These are phyloP conservation scores for Drosophila pandora DNA, from an alignment of 1,140 invertebrate genomes.

Conservation along the genomic window DNA sequence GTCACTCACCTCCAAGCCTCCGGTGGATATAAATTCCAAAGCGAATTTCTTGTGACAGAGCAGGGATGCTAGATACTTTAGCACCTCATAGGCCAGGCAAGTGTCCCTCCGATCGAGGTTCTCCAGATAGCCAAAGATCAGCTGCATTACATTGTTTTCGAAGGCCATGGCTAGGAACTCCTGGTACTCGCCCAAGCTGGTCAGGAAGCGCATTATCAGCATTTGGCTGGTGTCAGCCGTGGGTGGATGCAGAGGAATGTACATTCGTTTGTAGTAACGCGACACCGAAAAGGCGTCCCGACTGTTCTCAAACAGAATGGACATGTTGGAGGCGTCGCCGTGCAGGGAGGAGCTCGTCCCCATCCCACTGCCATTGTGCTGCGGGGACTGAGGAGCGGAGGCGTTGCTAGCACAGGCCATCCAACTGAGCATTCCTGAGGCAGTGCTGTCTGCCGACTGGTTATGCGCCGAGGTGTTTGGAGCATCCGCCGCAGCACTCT, in stretches of 20 bases:
- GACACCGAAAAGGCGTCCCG: constrained; percentile 68
- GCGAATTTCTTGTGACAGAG: constrained; percentile 99
- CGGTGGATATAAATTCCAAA: constrained; percentile 95
- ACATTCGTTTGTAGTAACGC: constrained; percentile 75
- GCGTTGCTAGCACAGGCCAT: constrained; percentile 52
- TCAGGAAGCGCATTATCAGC: constrained; percentile 95
- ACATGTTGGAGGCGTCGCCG: constrained; percentile 71
- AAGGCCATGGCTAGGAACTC: constrained; percentile 97
- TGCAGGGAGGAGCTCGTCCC: constrained; percentile 16
- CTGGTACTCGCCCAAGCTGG: constrained; percentile 98
- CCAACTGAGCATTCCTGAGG: constrained; percentile 60
- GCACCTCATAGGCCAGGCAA: constrained; percentile 96
- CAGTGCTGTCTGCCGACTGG: constrained; percentile 26
- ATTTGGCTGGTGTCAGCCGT: constrained; percentile 94
- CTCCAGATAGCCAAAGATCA: constrained; percentile 96
- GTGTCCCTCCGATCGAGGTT: constrained; percentile 94
- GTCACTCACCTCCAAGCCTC: constrained; percentile 89
- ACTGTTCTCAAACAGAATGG: constrained; percentile 77
- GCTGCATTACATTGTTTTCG: constrained; percentile 94
- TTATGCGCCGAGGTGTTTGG: constrained; percentile 31
- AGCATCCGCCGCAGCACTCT: constrained; percentile 31
- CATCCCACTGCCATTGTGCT: constrained; percentile 50
- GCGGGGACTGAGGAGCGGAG: constrained; percentile 71
- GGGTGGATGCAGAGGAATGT: constrained; percentile 93
- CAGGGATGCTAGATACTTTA: constrained; percentile 96